Conservation (phyloP, 2,113 vertebrate species). For the Strix aluco region DNA sequence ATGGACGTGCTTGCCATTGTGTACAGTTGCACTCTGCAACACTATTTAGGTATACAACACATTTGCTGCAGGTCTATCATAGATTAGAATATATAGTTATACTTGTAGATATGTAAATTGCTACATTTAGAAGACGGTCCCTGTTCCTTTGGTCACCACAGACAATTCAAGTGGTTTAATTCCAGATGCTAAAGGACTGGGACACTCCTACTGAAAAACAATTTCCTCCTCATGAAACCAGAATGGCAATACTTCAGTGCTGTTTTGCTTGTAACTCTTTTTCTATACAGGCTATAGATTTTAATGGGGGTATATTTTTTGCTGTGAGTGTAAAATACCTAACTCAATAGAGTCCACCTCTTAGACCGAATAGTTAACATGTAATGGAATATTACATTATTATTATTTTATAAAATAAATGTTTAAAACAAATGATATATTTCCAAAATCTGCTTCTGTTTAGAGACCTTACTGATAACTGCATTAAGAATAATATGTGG, state of each 20-base stretch:
- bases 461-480: background rate
- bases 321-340: background rate
- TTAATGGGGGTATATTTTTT: background rate
- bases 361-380: background rate
- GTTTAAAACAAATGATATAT: background rate
- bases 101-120: background rate
- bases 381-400: background rate
- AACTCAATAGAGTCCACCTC: background rate
- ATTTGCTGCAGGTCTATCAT: background rate
- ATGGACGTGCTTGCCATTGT: background rate
- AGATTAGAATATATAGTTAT: background rate
- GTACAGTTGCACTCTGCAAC: background rate
- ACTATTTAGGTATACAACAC: background rate
- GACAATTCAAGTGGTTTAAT: background rate
- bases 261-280: background rate
- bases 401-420: background rate
- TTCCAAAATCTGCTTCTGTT: slow-evolving; percentile 1
- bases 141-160: background rate
- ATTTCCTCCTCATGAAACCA: background rate
- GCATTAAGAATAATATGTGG: background rate
- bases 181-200: background rate
- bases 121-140: background rate
- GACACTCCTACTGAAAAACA: background rate
- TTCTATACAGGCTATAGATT: background rate
- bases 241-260: background rate